Conservation (phyloP, 2,888 invertebrate genomes). For the Nemoura dubitans region DNA sequence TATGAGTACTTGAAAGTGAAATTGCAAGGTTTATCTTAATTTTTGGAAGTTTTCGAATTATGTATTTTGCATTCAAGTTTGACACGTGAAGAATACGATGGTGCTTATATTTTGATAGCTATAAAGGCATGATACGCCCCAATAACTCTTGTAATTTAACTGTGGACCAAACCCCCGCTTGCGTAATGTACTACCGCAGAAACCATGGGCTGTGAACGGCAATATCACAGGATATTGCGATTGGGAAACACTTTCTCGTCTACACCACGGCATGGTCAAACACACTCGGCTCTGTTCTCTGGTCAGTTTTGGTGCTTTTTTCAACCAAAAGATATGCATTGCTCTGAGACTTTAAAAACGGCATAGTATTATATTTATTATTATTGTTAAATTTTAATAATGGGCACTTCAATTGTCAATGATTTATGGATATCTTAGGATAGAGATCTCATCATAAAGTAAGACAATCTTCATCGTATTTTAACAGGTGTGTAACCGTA, state of each 20-base stretch:
- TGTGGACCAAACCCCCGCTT: not conserved
- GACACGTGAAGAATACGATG: not conserved
- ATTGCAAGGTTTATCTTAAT: not conserved
- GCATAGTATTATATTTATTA: not conserved
- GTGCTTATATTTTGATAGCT: not conserved
- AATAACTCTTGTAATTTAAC: not conserved
- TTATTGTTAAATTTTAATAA: not conserved
- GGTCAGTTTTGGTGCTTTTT: not conserved
- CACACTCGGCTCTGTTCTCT: not conserved
- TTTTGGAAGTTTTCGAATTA: not conserved
- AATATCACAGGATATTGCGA: not conserved
- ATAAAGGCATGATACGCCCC: not conserved
- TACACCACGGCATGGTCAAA: not conserved
- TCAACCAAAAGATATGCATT: not conserved
- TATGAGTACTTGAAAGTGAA: not conserved
- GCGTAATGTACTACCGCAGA: not conserved
- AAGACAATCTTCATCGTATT: not conserved
- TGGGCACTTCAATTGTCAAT: not conserved
- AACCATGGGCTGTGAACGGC: not conserved
- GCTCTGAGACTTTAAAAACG: not conserved
- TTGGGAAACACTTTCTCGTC: not conserved
- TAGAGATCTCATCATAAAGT: not conserved
- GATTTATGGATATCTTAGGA: not conserved
- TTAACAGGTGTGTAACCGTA: not conserved
- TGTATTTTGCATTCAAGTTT: not conserved